Conservation (phyloP, 2,113 vertebrate genomes). For the Myotis yumanensis region DNA sequence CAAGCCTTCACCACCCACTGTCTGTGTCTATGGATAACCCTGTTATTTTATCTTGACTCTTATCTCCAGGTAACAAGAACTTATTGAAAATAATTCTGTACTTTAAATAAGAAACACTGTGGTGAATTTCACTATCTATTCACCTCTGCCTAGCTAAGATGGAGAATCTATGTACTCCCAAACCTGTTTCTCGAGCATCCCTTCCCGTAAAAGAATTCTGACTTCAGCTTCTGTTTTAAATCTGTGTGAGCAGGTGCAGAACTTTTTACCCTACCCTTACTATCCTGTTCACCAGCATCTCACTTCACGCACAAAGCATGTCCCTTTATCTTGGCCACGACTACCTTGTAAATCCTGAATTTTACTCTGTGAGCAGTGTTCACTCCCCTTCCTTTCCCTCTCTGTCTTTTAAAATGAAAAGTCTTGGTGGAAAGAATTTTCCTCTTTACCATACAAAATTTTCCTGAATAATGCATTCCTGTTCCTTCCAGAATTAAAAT, state of each 20-base stretch:
- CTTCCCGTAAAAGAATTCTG: neutral
- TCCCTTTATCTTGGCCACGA: neutral
- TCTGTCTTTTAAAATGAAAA: conserved; percentile 31
- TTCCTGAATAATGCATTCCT: neutral
- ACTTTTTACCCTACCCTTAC: neutral
- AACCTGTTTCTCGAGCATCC: neutral
- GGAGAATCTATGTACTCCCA: neutral
- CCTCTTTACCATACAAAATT: neutral
- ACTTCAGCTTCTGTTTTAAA: neutral
- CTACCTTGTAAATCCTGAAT: neutral
- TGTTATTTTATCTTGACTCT: neutral
- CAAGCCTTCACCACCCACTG: no score
- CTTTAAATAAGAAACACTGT: neutral
- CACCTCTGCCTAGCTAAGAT: neutral
- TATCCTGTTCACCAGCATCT: neutral
- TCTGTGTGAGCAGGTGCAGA: neutral
- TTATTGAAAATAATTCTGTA: neutral
- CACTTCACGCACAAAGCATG: neutral
- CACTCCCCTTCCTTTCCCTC: neutral
- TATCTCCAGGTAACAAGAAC: neutral
- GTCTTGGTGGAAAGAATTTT: neutral
- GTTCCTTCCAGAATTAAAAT: neutral
- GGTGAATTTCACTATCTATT: neutral
- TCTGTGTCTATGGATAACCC: neutral
- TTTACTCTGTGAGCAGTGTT: neutral